Evolutionary conservation across 2,797 vertebrate species (phyloP).

Genomic region (Enteromius argenteus): DNA sequence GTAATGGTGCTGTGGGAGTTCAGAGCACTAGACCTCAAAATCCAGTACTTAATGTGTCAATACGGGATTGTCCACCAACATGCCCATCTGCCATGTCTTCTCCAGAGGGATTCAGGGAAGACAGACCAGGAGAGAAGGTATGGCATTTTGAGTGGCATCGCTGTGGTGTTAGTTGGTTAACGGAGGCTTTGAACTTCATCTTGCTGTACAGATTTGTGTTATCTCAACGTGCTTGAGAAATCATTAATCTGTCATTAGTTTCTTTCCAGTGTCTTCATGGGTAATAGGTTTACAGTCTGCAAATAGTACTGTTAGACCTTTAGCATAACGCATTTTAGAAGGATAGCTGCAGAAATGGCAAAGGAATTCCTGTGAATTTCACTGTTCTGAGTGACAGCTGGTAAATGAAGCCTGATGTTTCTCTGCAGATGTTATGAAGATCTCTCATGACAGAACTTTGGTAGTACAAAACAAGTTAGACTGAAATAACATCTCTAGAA

Average conservation of each 20-base stretch:
- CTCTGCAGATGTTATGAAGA: constrained; percentile 17
- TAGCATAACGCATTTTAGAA: neutral
- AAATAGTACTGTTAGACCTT: constrained; percentile 40
- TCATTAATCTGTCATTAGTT: constrained; percentile 23
- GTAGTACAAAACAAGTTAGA: neutral
- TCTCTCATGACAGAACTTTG: constrained; percentile 12
- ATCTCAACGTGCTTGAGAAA: constrained; percentile 17
- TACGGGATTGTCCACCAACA: constrained; percentile 67
- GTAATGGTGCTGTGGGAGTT: constrained; percentile 57
- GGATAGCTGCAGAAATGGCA: neutral
- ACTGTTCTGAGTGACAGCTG: constrained; percentile 10
- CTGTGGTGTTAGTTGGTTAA: neutral
- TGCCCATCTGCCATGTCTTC: constrained; percentile 46
- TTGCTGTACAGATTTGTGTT: neutral
- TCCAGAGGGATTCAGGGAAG: constrained; percentile 68
- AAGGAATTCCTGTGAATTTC: neutral
- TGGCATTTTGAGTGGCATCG: neutral
- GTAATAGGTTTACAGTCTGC: constrained; percentile 52
- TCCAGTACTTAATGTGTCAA: constrained; percentile 74
- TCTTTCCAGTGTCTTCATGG: neutral
- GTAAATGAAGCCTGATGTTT: constrained; percentile 2
- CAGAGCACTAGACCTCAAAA: constrained; percentile 67
- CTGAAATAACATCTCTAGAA: neutral
- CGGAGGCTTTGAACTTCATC: neutral
- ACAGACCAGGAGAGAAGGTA: constrained; percentile 72